These are phyloP conservation scores for Semotilus atromaculatus DNA, from an alignment of 2,797 vertebrate genomes.

Conservation along the genomic window DNA sequence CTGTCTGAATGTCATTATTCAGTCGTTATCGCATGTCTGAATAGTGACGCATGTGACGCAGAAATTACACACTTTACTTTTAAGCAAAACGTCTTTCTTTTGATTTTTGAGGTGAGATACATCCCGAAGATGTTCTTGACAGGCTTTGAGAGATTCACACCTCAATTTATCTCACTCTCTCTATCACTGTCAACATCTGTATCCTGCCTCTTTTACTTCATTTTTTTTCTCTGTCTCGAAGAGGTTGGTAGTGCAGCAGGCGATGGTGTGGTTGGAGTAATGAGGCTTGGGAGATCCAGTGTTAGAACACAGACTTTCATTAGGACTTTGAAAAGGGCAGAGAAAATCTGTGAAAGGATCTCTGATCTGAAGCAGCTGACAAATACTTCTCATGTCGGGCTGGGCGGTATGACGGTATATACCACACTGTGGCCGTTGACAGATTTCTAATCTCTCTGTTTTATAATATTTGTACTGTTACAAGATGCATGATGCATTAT, in stretches of 20 bases:
- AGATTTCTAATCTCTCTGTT: not conserved
- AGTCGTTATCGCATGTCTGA: not conserved
- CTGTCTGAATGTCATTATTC: not conserved
- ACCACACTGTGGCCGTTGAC: not conserved
- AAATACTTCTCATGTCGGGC: not conserved
- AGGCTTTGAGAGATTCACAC: not conserved
- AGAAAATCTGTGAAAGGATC: constrained; percentile 19
- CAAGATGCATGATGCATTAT: not conserved
- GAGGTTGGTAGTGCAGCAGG: constrained; percentile 31
- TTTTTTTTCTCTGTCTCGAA: constrained; percentile 7
- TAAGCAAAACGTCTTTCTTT: not conserved
- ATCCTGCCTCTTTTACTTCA: not conserved
- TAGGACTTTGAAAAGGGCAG: constrained; percentile 34
- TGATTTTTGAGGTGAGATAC: constrained; percentile 12
- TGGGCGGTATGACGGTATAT: not conserved
- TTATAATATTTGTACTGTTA: not conserved
- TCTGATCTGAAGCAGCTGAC: constrained; percentile 6
- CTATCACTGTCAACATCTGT: constrained; percentile 29
- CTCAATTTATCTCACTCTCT: constrained; percentile 12
- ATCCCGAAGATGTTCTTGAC: not conserved
- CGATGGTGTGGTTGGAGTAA: constrained; percentile 33
- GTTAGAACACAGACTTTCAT: constrained; percentile 40
- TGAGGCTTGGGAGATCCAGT: constrained; percentile 14
- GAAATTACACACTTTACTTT: constrained; percentile 11
- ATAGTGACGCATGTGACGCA: not conserved